Conservation (phyloP, 2,113 vertebrate species). For the Todiramphus chloris region DNA sequence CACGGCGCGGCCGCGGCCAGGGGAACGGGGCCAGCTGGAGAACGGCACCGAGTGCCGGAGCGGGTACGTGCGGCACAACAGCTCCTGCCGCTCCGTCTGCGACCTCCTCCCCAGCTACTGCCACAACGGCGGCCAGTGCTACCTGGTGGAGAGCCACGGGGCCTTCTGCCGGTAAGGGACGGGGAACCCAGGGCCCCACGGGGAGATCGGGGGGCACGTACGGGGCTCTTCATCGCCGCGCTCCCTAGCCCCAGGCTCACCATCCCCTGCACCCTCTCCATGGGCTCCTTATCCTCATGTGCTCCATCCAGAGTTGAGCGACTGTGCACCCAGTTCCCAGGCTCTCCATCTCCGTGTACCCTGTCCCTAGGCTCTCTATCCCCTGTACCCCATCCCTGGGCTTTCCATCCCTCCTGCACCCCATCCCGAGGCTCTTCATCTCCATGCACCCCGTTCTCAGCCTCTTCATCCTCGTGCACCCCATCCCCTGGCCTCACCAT, state of each 20-base stretch:
- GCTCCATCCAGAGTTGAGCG: too few species aligned
- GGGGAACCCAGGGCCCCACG: accelerated
- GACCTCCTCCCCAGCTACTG: conserved; percentile 90
- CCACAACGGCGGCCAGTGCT: conserved; percentile 95
- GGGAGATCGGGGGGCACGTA: accelerated
- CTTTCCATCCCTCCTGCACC: accelerated
- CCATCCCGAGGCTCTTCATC: neutral
- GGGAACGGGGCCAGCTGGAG: conserved; percentile 47
- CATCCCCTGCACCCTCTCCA: accelerated
- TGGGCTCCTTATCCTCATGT: too few species aligned
- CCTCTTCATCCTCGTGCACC: neutral
- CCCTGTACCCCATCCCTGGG: too few species aligned
- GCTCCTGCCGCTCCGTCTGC: conserved; percentile 89
- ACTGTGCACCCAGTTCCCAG: neutral
- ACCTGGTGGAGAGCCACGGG: conserved; percentile 87
- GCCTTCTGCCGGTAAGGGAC: conserved; percentile 91
- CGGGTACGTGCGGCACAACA: conserved; percentile 84
- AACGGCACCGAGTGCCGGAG: conserved; percentile 81
- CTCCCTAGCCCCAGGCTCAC: neutral
- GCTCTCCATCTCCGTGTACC: too few species aligned
- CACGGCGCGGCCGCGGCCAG: conserved; percentile 37
- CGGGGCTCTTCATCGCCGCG: neutral
- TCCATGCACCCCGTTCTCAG: neutral
- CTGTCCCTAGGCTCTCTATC: too few species aligned
- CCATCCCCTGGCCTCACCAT: neutral